These are phyloP conservation scores for Palythoa grandiflora DNA, from an alignment of 92 coral and sea anemone genomes.

Conservation along the genomic window DNA sequence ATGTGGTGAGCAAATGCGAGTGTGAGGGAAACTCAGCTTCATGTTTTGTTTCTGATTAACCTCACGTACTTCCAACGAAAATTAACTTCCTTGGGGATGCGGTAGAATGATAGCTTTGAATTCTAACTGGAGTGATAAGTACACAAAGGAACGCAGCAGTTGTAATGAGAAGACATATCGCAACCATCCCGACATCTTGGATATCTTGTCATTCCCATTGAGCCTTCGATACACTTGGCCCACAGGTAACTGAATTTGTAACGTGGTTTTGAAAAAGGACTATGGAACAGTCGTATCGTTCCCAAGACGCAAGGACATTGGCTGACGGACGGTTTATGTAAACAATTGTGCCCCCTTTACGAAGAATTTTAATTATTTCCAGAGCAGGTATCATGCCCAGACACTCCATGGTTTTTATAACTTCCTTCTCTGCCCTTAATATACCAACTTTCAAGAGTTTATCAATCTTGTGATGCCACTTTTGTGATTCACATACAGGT, in stretches of 20 bases:
- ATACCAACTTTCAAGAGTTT: too few species aligned
- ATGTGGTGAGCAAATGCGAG: slow-evolving; percentile 58
- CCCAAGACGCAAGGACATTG: too few species aligned
- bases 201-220: slow-evolving; percentile 32
- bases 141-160: slow-evolving; percentile 61
- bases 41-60: slow-evolving; percentile 58
- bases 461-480: too few species aligned
- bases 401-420: too few species aligned
- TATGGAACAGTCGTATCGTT: too few species aligned
- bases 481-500: too few species aligned
- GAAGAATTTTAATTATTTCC: too few species aligned
- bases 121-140: slow-evolving; percentile 61
- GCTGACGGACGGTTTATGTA: too few species aligned
- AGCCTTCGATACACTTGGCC: slow-evolving; percentile 38
- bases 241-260: not conserved
- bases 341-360: too few species aligned
- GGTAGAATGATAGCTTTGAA: slow-evolving; percentile 53
- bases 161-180: slow-evolving; percentile 62
- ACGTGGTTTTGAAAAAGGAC: too few species aligned
- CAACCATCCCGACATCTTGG: slow-evolving; percentile 22
- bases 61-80: slow-evolving; percentile 46
- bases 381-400: too few species aligned
- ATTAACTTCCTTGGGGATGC: slow-evolving; percentile 59
- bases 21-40: slow-evolving; percentile 60
- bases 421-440: too few species aligned